Evolutionary conservation across 2,113 vertebrate species (phyloP).

Genomic region (Falco punctatus): DNA sequence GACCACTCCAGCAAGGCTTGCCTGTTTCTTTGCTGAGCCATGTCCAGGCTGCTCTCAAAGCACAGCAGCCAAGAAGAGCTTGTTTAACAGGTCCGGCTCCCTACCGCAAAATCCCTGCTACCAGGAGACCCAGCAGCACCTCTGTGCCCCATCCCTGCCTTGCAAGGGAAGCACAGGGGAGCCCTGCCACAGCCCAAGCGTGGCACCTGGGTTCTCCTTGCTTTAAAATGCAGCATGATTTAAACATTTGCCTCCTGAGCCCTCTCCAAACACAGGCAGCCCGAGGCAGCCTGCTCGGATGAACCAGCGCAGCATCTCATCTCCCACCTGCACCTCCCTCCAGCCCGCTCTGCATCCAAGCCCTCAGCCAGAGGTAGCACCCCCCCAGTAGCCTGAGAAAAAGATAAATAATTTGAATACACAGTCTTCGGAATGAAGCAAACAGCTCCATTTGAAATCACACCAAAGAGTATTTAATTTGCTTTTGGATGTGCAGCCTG

Average conservation of each 20-base stretch:
- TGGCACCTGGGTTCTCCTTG: background rate
- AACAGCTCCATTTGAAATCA: background rate
- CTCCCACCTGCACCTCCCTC: background rate
- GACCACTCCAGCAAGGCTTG: background rate
- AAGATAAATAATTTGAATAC: background rate
- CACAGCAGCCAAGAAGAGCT: background rate
- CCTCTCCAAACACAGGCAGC: background rate
- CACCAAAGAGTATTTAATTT: slow-evolving; percentile 34
- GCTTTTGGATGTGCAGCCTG: slow-evolving; percentile 39
- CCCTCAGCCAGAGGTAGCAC: background rate
- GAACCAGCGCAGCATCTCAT: background rate
- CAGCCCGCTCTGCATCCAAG: background rate
- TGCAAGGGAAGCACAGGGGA: background rate
- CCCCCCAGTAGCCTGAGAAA: background rate
- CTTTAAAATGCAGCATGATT: background rate
- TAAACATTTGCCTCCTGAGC: background rate
- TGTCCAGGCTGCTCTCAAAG: background rate
- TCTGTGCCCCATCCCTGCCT: background rate
- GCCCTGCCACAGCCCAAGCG: background rate
- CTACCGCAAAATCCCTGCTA: background rate
- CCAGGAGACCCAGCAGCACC: background rate
- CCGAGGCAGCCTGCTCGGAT: background rate
- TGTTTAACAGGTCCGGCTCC: background rate
- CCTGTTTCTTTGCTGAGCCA: background rate
- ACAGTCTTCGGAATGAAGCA: background rate